Evolutionary conservation across 30 jellyfish, hydroid and myxozoan genomes (phyloP), one percentile per base, ranked within the genome.

Genomic region (Turritopsis rubra): DNA sequence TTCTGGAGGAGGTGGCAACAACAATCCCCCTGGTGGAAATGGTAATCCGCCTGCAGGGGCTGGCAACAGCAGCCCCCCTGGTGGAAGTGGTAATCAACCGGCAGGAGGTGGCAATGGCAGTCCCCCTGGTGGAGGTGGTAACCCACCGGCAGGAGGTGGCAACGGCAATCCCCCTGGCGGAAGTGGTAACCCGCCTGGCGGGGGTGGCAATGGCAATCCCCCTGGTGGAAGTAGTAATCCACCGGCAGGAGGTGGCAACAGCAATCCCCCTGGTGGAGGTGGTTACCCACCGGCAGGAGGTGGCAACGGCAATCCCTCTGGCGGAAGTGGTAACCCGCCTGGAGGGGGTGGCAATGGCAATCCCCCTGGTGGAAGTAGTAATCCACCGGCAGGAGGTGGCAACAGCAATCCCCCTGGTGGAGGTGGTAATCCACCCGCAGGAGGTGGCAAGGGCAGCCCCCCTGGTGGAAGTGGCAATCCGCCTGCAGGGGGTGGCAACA

Each of bases 401-500:
- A 28, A 1, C 65, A 41, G 31, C 8, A 68, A 1, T 75, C 1
- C 68, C 17, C 65, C 68, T 28, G 68, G 0, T 27, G 65, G 41
- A 27, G 19, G 0, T 19, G 5, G 41, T n/a, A 23, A 23, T 68
- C 16, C 5, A n/a, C 77, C 28, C 9, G 77, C n/a, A 9, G 77
- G 28, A 68, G 77, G 0, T 27, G 83, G 83, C 17, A 52, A 52
- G 17, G 68, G 68, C 53, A n/a, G 54, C 25, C 65, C 28, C 8
- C 20, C 68, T 22, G 83, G 66, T 22, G 83, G 83, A 17, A 27
- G 28, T 16, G 31, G 31, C 16, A 26, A 68, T 22, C 28, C 5
- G 16, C 28, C 30, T 68, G 77, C 83, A n/a, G 18, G 29, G 19
- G 81, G 81, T 22, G 83, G 83, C 8, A 28, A 1, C 65, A 21